phyloP scores from a whole-genome alignment of 2,113 vertebrate genomes.

The Onychostoma macrolepis region DNA sequence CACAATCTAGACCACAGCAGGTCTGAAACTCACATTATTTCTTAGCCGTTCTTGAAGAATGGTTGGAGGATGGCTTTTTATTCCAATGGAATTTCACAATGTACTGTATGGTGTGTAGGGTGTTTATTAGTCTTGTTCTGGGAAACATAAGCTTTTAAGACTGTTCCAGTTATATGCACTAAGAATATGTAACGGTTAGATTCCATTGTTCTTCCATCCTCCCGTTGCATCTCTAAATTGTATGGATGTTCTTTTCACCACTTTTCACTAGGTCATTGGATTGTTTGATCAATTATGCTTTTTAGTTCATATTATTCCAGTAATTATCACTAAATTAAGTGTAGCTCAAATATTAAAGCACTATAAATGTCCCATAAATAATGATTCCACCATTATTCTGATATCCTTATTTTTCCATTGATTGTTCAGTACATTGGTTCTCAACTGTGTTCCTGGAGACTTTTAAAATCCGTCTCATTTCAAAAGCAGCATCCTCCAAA shows the following conservation, averaged over 20 bases:
- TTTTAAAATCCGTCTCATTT: not conserved
- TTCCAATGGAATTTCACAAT: conserved; percentile 17
- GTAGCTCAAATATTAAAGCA: not conserved
- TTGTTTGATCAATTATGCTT: not conserved
- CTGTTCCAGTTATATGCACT: not conserved
- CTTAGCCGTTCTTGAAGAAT: conserved; percentile 4
- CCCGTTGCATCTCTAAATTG: not conserved
- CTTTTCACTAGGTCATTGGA: not conserved
- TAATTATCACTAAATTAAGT: not conserved
- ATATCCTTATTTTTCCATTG: not conserved
- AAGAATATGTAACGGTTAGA: not conserved
- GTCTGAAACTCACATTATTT: not conserved
- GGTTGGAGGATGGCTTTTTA: not conserved
- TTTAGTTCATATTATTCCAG: not conserved
- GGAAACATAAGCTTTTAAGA: not conserved
- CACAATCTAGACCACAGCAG: conserved; percentile 63
- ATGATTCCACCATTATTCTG: not conserved
- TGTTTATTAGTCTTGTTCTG: not conserved
- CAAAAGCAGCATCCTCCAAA: not conserved
- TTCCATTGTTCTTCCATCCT: not conserved
- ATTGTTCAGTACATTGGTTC: not conserved
- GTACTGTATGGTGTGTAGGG: not conserved
- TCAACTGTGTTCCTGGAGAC: not conserved
- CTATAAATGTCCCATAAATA: not conserved
- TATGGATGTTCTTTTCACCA: not conserved